These are phyloP conservation scores for Noturus placidus DNA, from an alignment of 2,113 vertebrate species.

Conservation along the genomic window DNA sequence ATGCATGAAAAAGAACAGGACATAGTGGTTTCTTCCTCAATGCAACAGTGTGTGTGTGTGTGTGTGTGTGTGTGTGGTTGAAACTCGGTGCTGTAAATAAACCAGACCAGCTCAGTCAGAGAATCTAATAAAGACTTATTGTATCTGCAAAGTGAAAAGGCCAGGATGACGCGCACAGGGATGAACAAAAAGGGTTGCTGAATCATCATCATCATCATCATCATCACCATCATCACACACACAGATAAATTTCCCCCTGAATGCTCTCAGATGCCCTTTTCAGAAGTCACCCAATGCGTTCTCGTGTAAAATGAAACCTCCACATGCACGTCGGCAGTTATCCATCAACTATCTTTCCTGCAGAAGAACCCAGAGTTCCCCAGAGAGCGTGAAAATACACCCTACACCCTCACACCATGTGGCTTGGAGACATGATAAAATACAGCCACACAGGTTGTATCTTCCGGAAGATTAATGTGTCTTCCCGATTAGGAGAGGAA, in stretches of 20 bases:
- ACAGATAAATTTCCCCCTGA: background rate
- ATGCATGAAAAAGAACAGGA: background rate
- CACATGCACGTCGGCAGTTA: background rate
- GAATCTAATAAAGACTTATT: constrained; percentile 48
- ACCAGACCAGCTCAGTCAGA: constrained; percentile 25
- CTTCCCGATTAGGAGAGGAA: constrained; percentile 1
- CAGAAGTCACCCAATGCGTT: background rate
- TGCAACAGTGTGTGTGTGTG: constrained; percentile 35
- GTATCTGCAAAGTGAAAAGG: constrained; percentile 39
- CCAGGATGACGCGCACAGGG: constrained; percentile 16
- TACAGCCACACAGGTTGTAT: constrained; percentile 50
- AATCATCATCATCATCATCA: constrained; percentile 20
- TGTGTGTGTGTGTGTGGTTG: constrained; percentile 57
- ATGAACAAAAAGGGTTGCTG: constrained; percentile 31
- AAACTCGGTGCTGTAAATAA: constrained; percentile 54
- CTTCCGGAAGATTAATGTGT: constrained; percentile 50
- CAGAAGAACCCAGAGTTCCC: background rate
- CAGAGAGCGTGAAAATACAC: constrained; percentile 30
- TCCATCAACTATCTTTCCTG: background rate
- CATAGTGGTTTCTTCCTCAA: background rate
- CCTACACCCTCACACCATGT: constrained; percentile 25
- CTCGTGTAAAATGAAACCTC: background rate
- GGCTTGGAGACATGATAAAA: constrained; percentile 53
- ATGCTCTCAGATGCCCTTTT: background rate
- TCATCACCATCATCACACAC: constrained; percentile 13